Evolutionary conservation across 2,797 vertebrate species (phyloP).

Genomic region (Hephaestus fuliginosus): DNA sequence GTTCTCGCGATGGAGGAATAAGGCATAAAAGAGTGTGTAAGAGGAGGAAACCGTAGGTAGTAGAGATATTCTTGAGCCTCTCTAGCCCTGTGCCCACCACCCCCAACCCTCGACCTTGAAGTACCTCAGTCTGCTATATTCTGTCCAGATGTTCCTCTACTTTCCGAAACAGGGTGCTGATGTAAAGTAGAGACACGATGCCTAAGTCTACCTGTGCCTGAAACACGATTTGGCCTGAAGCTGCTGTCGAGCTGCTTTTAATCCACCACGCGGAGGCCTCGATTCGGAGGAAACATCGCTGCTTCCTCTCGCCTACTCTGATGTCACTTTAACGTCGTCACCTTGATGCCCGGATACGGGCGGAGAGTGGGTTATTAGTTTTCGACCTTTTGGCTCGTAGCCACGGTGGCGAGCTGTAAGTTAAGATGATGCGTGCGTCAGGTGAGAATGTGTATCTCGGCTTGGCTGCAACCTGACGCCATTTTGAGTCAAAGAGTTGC

Average conservation of each 20-base stretch:
- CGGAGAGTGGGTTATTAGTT: slow-evolving; percentile 28
- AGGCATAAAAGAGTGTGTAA: slow-evolving; percentile 1
- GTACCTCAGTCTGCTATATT: slow-evolving; percentile 80
- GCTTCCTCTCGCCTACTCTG: slow-evolving; percentile 67
- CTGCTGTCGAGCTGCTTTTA: slow-evolving; percentile 56
- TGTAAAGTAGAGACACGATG: slow-evolving; percentile 69
- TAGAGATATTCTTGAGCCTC: slow-evolving; percentile 41
- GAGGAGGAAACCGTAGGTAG: slow-evolving; percentile 35
- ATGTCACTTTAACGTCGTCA: slow-evolving; percentile 71
- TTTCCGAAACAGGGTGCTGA: slow-evolving; percentile 62
- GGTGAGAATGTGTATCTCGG: slow-evolving; percentile 49
- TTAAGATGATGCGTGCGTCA: slow-evolving; percentile 39
- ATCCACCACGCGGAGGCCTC: slow-evolving; percentile 71
- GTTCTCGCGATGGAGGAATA: slow-evolving; percentile 50
- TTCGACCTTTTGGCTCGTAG: slow-evolving; percentile 28
- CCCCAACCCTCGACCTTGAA: slow-evolving; percentile 43
- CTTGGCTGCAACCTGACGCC: slow-evolving; percentile 44
- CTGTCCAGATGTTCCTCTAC: slow-evolving; percentile 59
- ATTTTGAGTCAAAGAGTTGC: slow-evolving; percentile 39
- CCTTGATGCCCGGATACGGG: slow-evolving; percentile 45
- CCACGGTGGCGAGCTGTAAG: slow-evolving; percentile 40
- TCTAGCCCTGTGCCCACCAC: slow-evolving; percentile 36
- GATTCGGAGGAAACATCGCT: slow-evolving; percentile 54
- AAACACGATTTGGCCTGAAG: slow-evolving; percentile 78
- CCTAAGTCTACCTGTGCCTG: slow-evolving; percentile 82